Percentiles rank a stretch among this genome's conserved stretches.
Conservation (phyloP, 2,113 vertebrate species). For the Larimichthys polyactis region DNA sequence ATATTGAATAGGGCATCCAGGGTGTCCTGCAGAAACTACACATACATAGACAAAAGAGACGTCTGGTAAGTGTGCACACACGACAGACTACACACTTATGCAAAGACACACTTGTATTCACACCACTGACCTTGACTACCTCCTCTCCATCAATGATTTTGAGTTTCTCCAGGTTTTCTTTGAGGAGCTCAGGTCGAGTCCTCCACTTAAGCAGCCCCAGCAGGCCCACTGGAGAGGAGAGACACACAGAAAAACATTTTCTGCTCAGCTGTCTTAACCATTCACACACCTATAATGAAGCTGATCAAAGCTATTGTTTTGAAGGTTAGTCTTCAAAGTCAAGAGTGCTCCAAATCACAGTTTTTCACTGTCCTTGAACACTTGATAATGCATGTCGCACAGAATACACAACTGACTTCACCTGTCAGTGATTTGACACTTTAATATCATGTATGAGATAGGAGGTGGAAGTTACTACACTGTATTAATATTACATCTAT, state of each 20-base stretch:
- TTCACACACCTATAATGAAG: not conserved
- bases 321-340: not conserved
- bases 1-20: slow-evolving; percentile 98
- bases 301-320: not conserved
- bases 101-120: slow-evolving; percentile 12
- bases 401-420: not conserved
- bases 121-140: slow-evolving; percentile 92
- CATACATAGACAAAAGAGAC: slow-evolving; percentile 13
- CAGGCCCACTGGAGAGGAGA: slow-evolving; percentile 88
- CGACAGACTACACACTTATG: not conserved
- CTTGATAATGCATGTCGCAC: not conserved
- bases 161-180: slow-evolving; percentile 94
- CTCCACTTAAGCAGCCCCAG: slow-evolving; percentile 97
- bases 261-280: not conserved
- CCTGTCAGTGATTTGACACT: not conserved
- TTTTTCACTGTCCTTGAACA: not conserved
- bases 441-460: not conserved
- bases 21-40: slow-evolving; percentile 95
- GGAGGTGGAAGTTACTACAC: not conserved
- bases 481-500: not conserved
- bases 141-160: slow-evolving; percentile 98
- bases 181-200: slow-evolving; percentile 92
- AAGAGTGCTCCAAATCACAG: not conserved
- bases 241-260: slow-evolving; percentile 14
- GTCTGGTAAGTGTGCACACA: not conserved